A percentile compares a stretch with the other conserved stretches of the same genome.
phyloP scores from a whole-genome alignment of 2,888 invertebrate genomes.

The Eilema depressum region DNA sequence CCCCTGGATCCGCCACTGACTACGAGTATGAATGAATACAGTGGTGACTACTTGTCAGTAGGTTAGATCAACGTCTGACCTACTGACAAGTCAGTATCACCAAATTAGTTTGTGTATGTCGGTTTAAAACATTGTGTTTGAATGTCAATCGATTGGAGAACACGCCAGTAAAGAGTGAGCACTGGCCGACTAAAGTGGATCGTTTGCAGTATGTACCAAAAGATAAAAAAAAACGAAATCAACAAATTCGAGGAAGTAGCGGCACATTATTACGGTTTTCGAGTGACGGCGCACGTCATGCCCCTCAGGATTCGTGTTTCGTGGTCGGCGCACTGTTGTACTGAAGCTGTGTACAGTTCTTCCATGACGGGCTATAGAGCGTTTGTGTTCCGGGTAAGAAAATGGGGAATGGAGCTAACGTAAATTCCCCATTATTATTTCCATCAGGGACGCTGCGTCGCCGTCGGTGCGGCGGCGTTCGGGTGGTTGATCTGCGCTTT shows the following conservation, averaged over 20 bases:
- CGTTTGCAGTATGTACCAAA: constrained; percentile 57
- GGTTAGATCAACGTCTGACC: not conserved
- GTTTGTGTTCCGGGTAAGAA: not conserved
- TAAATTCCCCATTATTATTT: too few species aligned
- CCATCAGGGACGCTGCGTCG: too few species aligned
- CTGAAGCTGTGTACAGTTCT: constrained; percentile 12
- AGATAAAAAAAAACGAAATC: constrained; percentile 63
- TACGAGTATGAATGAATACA: not conserved
- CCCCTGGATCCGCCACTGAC: too few species aligned
- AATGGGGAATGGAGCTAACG: not conserved
- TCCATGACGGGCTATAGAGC: not conserved
- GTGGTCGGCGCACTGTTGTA: constrained; percentile 11
- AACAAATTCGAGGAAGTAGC: constrained; percentile 67
- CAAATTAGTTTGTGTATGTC: constrained; percentile 13
- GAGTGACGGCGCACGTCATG: constrained; percentile 38
- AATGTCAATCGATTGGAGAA: constrained; percentile 28
- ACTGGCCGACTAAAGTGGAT: constrained; percentile 56
- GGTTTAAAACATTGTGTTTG: constrained; percentile 30
- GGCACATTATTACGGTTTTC: constrained; percentile 64
- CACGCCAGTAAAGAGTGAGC: constrained; percentile 29
- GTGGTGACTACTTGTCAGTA: not conserved
- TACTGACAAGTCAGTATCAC: not conserved
- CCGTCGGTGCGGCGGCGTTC: too few species aligned
- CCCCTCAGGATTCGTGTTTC: constrained; percentile 26
- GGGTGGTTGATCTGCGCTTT: too few species aligned